Evolutionary conservation across 2,113 vertebrate species (phyloP).

Genomic region (Mixornis gularis): DNA sequence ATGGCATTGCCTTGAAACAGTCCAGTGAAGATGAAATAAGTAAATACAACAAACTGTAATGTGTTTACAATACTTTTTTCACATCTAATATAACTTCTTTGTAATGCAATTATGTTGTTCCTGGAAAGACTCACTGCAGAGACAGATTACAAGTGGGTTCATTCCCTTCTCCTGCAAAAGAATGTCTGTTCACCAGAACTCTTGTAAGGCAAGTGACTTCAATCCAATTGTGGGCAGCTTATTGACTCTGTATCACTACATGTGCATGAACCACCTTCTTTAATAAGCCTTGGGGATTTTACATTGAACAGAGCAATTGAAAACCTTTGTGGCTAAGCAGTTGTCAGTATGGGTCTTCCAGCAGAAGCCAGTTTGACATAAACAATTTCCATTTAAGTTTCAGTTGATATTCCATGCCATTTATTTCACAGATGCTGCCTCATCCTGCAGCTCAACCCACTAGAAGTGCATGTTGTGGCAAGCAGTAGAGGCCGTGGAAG

Average conservation of each 20-base stretch:
- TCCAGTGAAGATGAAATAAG: constrained; percentile 4
- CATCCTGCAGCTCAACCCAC: not conserved
- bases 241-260: not conserved
- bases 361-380: not conserved
- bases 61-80: not conserved
- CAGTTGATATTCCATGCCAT: not conserved
- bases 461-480: not conserved
- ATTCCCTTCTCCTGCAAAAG: constrained; percentile 16
- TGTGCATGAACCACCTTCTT: not conserved
- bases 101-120: constrained; percentile 33
- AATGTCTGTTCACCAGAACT: not conserved
- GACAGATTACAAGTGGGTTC: not conserved
- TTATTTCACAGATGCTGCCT: not conserved
- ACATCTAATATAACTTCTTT: constrained; percentile 16
- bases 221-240: not conserved
- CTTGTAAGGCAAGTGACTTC: not conserved
- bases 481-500: not conserved
- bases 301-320: not conserved
- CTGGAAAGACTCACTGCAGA: constrained; percentile 28
- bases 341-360: not conserved
- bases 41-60: constrained; percentile 17
- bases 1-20: not conserved
- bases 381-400: not conserved
- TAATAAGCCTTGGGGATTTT: not conserved
- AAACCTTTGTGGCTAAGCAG: not conserved